phyloP scores from a whole-genome alignment of 2,113 vertebrate genomes.

The Poecilia latipinna region DNA sequence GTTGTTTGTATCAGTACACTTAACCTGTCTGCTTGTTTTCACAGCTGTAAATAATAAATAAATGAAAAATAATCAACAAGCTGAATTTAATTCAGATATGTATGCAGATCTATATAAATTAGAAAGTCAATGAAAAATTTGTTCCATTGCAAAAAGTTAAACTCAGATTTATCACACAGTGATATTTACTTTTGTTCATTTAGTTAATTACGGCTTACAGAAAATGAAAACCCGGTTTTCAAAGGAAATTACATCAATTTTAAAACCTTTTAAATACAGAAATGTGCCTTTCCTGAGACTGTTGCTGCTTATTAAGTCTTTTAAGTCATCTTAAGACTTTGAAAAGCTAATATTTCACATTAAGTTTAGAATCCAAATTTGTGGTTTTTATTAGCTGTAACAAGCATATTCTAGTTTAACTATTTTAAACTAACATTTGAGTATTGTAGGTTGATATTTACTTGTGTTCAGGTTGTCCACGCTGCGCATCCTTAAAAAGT shows the following conservation, averaged over 20 bases:
- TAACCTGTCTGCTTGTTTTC: slow-evolving; percentile 77
- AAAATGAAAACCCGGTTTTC: neutral
- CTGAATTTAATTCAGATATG: slow-evolving; percentile 31
- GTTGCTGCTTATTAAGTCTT: too few relatives aligned
- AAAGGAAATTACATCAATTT: neutral
- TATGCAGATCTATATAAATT: neutral
- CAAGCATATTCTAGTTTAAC: too few relatives aligned
- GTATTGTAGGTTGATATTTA: too few relatives aligned
- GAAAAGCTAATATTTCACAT: too few relatives aligned
- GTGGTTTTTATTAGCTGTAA: too few relatives aligned
- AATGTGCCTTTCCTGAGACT: neutral
- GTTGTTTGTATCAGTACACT: slow-evolving; percentile 64
- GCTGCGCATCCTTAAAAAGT: too few relatives aligned
- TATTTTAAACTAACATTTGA: too few relatives aligned
- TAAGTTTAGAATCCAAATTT: too few relatives aligned
- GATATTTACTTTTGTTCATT: neutral
- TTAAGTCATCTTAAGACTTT: too few relatives aligned
- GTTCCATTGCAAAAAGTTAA: neutral
- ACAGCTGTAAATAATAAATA: slow-evolving; percentile 72
- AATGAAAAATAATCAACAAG: slow-evolving; percentile 54
- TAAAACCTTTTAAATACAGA: neutral
- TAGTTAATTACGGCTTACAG: neutral
- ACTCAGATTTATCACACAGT: too few relatives aligned
- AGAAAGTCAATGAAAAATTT: neutral
- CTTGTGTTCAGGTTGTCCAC: too few relatives aligned